Evolutionary conservation across 2,888 invertebrate genomes (phyloP), one percentile per base, ranked within the genome.

Genomic region (Heliconius aoede): DNA sequence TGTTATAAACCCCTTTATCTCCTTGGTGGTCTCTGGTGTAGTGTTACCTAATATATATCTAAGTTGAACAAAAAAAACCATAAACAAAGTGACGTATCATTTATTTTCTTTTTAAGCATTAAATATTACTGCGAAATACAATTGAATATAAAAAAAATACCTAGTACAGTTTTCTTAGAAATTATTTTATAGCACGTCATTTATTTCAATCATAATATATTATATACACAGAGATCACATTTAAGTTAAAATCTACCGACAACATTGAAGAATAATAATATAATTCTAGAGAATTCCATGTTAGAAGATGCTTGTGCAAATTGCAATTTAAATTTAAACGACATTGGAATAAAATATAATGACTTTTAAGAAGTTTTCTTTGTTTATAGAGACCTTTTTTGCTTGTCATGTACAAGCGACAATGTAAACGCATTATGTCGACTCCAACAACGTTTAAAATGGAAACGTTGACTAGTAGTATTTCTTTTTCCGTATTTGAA

Each of bases 351-450:
- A 60, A 68, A 61, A 30, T 74, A 61, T 61, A 69, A 68, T 46
- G 46, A 74, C 40, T 74, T 74, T 32, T 40, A 60, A 67, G 58
- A 67, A 60, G 60, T 68, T 68, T 21, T 46, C 68, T 32, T 51
- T 65, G 64, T 55, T 55, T 32, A 64, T 64, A 55, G 64, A 73
- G 55, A 74, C 60, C n/a, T 36, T 68, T 68, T 67, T 74, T 61
- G 65, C 61, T 68, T 67, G 46, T 68, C 64, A 74, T n/a, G n/a
- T n/a, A 61, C 24, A 46, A 68, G 69, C 46, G 60, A 51, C 68
- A 74, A 74, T 68, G 74, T 68, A 60, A 65, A 74, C 61, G 73
- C 67, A 60, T 68, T 69, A 68, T 24, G 60, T 55, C 61, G 68
- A 46, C 8, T 60, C 21, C 30, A 13, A 69, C 40, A 69, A 46